phyloP scores from a whole-genome alignment of 2,113 vertebrate species.

The Lutjanus erythropterus region DNA sequence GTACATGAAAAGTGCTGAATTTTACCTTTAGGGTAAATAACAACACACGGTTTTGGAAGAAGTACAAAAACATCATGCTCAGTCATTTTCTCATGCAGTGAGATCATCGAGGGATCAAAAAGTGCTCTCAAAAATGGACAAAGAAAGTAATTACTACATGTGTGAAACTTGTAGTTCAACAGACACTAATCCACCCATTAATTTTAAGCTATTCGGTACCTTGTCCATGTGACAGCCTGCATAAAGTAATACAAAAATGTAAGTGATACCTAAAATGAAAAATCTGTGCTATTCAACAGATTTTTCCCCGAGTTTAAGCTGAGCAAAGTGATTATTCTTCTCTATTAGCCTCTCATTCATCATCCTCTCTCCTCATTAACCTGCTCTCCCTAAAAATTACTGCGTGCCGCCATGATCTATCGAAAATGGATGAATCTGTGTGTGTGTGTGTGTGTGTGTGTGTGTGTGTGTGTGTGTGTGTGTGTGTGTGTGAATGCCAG shows the following conservation, averaged over 20 bases:
- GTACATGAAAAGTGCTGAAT: no score
- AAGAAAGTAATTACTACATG: background rate
- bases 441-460: background rate
- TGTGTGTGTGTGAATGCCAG: background rate
- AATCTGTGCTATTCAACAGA: constrained; percentile 16
- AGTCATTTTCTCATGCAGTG: background rate
- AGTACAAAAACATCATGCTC: background rate
- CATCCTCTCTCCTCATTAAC: constrained; percentile 45
- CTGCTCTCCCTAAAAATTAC: constrained; percentile 27
- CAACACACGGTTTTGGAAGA: background rate
- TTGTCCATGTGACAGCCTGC: constrained; percentile 7
- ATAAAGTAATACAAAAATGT: constrained; percentile 25
- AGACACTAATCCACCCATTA: background rate
- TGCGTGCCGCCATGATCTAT: background rate
- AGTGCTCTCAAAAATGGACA: background rate
- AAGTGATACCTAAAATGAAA: constrained; percentile 38
- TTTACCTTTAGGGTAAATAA: background rate
- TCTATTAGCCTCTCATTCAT: constrained; percentile 57
- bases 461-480: background rate
- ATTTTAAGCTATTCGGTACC: background rate
- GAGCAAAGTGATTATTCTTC: constrained; percentile 47
- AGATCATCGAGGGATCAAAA: background rate
- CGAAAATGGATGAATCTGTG: background rate
- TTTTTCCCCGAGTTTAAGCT: constrained; percentile 31
- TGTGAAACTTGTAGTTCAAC: background rate